Evolutionary conservation across 2,797 vertebrate genomes (phyloP).

Genomic region (Helicolenus hilgendorfi): DNA sequence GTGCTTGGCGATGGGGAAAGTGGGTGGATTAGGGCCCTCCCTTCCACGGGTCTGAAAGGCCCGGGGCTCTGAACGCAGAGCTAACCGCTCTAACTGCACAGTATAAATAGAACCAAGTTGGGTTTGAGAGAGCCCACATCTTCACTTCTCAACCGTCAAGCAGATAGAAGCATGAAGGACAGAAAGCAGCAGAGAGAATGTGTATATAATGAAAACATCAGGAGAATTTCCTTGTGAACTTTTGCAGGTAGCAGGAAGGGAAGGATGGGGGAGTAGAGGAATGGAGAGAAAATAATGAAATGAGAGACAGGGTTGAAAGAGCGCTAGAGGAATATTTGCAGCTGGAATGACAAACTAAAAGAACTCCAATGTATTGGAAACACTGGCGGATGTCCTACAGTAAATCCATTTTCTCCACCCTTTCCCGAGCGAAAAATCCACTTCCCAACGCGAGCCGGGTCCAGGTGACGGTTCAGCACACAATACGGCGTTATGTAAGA

Average conservation of each 20-base stretch:
- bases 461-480: slow-evolving; percentile 67
- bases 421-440: slow-evolving; percentile 45
- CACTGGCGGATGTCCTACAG: slow-evolving; percentile 6
- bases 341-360: slow-evolving; percentile 50
- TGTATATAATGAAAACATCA: slow-evolving; percentile 27
- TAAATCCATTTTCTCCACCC: slow-evolving; percentile 61
- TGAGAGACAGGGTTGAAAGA: slow-evolving; percentile 52
- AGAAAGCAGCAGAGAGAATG: neutral
- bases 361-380: slow-evolving; percentile 25
- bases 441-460: slow-evolving; percentile 37
- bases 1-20: slow-evolving; percentile 33
- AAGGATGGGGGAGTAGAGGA: slow-evolving; percentile 18
- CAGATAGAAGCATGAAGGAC: slow-evolving; percentile 17
- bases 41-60: slow-evolving; percentile 48
- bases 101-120: slow-evolving; percentile 82
- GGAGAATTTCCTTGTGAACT: slow-evolving; percentile 38
- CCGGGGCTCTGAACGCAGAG: slow-evolving; percentile 36
- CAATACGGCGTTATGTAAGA: slow-evolving; percentile 65
- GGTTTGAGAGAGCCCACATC: slow-evolving; percentile 74
- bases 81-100: slow-evolving; percentile 65
- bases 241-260: neutral
- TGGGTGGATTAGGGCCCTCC: slow-evolving; percentile 59
- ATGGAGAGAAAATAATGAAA: slow-evolving; percentile 51
- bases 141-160: slow-evolving; percentile 48
- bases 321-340: slow-evolving; percentile 53